Evolutionary conservation across 1,140 invertebrate species (phyloP).

Genomic region (Pristionchus pacificus): DNA sequence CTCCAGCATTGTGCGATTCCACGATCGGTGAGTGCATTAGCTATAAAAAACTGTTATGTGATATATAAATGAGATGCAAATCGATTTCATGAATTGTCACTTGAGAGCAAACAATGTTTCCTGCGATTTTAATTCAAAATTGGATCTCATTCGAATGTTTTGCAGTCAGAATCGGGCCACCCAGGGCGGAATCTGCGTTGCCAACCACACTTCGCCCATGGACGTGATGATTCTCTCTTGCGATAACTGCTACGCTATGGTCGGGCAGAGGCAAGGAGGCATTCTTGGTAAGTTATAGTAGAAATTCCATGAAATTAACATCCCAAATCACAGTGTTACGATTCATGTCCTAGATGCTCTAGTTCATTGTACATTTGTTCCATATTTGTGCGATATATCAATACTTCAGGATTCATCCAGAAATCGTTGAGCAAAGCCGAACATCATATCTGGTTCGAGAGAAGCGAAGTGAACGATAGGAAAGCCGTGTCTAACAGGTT

Average conservation of each 20-base stretch:
- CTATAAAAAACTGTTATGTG: too few relatives aligned
- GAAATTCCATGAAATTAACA: not conserved
- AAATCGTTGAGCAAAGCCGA: slow-evolving; percentile 84
- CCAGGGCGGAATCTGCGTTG: slow-evolving; percentile 77
- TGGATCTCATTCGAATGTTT: too few relatives aligned
- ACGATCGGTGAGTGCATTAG: slow-evolving; percentile 44
- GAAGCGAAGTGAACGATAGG: slow-evolving; percentile 89
- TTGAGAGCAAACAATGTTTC: too few relatives aligned
- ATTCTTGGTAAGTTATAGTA: slow-evolving; percentile 70
- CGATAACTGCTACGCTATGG: slow-evolving; percentile 95
- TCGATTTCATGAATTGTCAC: too few relatives aligned
- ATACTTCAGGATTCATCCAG: slow-evolving; percentile 71
- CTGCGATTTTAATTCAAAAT: too few relatives aligned
- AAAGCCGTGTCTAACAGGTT: slow-evolving; percentile 71
- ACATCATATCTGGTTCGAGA: slow-evolving; percentile 97
- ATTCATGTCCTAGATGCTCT: not conserved
- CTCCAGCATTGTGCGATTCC: slow-evolving; percentile 47
- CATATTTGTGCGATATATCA: too few relatives aligned
- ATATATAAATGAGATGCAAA: too few relatives aligned
- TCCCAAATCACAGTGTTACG: not conserved
- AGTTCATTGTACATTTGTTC: too few relatives aligned
- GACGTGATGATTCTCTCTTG: slow-evolving; percentile 93
- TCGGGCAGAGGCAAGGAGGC: slow-evolving; percentile 90
- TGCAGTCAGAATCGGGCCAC: slow-evolving; percentile 43
- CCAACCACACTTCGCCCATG: slow-evolving; percentile 98